These are phyloP conservation scores for Ips typographus DNA, from an alignment of 1,140 invertebrate genomes.

Conservation along the genomic window DNA sequence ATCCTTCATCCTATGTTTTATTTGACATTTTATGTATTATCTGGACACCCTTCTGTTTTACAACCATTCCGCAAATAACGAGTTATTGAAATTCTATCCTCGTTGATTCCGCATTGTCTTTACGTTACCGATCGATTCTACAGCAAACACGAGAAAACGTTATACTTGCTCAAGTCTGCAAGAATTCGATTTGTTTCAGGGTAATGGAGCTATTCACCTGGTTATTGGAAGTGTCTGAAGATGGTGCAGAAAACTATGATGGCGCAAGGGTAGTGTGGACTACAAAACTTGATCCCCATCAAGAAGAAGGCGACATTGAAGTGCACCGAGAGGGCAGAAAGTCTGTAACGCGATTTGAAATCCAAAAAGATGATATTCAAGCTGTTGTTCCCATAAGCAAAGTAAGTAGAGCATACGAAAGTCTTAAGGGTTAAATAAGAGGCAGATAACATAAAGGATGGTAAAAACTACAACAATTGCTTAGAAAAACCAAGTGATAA, in stretches of 20 bases:
- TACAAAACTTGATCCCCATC: slow-evolving; percentile 61
- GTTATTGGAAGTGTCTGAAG: slow-evolving; percentile 86
- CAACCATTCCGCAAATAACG: background rate
- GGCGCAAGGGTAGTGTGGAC: slow-evolving; percentile 81
- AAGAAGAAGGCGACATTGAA: slow-evolving; percentile 55
- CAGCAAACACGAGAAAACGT: slow-evolving; percentile 4
- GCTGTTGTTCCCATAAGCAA: slow-evolving; percentile 92
- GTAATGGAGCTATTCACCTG: slow-evolving; percentile 86
- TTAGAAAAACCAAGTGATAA: too few species aligned
- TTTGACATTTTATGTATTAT: background rate
- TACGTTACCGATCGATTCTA: slow-evolving; percentile 5
- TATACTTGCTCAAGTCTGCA: too few species aligned
- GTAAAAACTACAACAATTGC: too few species aligned
- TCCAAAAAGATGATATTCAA: slow-evolving; percentile 93
- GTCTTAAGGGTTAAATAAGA: background rate
- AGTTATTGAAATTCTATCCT: slow-evolving; percentile 11
- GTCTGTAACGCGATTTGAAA: slow-evolving; percentile 79
- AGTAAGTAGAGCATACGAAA: slow-evolving; percentile 57
- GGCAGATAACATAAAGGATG: background rate
- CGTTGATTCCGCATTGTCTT: slow-evolving; percentile 4
- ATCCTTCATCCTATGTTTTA: too few species aligned
- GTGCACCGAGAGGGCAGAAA: slow-evolving; percentile 61
- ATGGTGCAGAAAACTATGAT: slow-evolving; percentile 73
- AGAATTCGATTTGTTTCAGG: slow-evolving; percentile 49
- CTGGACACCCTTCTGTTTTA: background rate